These are phyloP conservation scores for Nemurella pictetii DNA, from an alignment of 2,888 invertebrate species.

Conservation along the genomic window DNA sequence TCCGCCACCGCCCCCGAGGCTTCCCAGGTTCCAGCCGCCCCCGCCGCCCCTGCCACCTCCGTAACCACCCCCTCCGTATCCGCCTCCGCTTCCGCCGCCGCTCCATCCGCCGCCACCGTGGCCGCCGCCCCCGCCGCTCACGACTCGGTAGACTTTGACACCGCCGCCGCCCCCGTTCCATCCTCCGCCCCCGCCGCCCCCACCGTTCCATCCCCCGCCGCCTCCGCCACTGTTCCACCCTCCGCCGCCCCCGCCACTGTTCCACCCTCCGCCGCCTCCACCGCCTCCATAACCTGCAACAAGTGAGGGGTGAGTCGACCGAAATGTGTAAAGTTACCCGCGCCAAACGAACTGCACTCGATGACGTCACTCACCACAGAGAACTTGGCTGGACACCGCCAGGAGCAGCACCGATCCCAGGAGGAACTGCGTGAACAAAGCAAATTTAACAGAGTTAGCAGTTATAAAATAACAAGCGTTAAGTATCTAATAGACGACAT, in stretches of 20 bases:
- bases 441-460: neutral
- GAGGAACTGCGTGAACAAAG: neutral
- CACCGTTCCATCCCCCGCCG: conserved; percentile 26
- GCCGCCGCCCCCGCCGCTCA: neutral
- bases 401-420: conserved; percentile 15
- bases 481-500: too few species aligned
- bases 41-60: neutral
- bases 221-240: neutral
- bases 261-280: conserved; percentile 12
- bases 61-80: neutral
- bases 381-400: neutral
- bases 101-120: conserved; percentile 10
- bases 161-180: neutral
- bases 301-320: neutral
- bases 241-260: conserved; percentile 25
- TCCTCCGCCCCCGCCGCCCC: neutral
- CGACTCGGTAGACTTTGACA: neutral
- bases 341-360: too few species aligned
- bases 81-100: neutral
- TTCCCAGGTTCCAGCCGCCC: neutral
- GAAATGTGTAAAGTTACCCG: too few species aligned
- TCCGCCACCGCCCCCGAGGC: conserved; percentile 7
- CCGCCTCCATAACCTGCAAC: conserved; percentile 2
- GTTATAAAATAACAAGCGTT: too few species aligned
- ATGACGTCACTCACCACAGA: conserved; percentile 1